Evolutionary conservation across 2,888 invertebrate genomes (phyloP), one percentile per base, ranked within the genome.

Genomic region (Corythucha ciliata): DNA sequence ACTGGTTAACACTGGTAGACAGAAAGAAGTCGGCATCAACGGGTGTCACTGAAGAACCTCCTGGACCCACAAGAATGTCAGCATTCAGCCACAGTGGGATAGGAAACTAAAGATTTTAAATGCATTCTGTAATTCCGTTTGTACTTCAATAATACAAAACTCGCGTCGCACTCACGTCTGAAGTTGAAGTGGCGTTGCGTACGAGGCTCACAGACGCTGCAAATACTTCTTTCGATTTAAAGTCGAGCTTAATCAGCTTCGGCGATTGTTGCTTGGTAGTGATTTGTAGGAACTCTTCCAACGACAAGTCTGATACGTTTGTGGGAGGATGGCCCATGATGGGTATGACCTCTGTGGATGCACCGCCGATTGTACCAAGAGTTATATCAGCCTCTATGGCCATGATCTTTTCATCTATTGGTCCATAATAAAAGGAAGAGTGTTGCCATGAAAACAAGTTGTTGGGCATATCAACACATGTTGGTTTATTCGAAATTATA

Each of bases 361-460:
- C 65, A 2, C 61, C 65, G 20, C 75, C 75, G 36, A 79, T 53
- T 26, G 69, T 74, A 12, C 88, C 87, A 46, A 87, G 62, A 6
- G 81, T 74, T 24, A 92, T 78, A 66, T 92, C 92, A 0, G 86
- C 90, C 70, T 92, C 91, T 53, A 92, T 70, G 84, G 91, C 90
- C 68, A 81, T 76, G 2, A 49, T 22, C 14, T 22, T 29, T 10
- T 40, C 16, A 32, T 49, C 49, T 49, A 27, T 29, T 29, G 10
- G 29, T 29, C 12, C 29, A 10, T 29, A 12, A 29, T 10, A 29
- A 10, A n/a, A n/a, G n/a, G n/a, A n/a, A n/a, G n/a, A n/a, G n/a
- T n/a, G n/a, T n/a, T n/a, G n/a, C n/a, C n/a, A n/a, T n/a, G n/a
- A n/a, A n/a, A n/a, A n/a, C n/a, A n/a, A n/a, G n/a, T n/a, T n/a